Evolutionary conservation across 2,113 vertebrate species (phyloP), one percentile per base, ranked within the genome.

Genomic region (Catagonus wagneri): DNA sequence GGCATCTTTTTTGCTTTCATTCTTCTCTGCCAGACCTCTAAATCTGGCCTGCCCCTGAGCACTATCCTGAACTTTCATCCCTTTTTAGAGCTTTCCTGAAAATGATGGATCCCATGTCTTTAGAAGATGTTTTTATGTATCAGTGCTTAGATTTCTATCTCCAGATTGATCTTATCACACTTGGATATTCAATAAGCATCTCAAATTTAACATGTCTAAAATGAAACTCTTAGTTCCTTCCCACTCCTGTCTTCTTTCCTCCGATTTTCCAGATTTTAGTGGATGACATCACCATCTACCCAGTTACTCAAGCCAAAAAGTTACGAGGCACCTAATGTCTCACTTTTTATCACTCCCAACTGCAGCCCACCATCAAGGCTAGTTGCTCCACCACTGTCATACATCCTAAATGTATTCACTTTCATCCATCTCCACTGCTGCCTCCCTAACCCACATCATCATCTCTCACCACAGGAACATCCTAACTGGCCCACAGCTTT

Each of bases 151-250:
- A 44, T 86, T 66, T 81, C 13, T 50, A 52, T 36, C 74, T 83
- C 54, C 20, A 74, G 76, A 89, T 79, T 79, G 76, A 79, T 85
- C 39, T 61, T 69, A 54, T 50, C 68, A 72, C 25, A 65, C 23
- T 10, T 65, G 14, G 29, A 44, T 88, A 1, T 71, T 69, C 52
- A 81, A 56, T 50, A 61, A 75, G n/a, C 2, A 29, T 52, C 72
- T 95, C 39, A 75, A 50, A 88, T n/a, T 87, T 80, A 83, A 66
- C 27, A 29, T 20, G 10, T 81, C 32, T 95, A 39, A 27, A 89
- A 25, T 22, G 80, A 81, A 76, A 27, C 25, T 84, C 25, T 71
- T 52, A 4, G 20, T 72, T 58, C 12, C 68, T 92, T 65, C 44
- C 27, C 34, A 19, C 10, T 29, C 19, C 56, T 1, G 11, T 36